phyloP scores from a whole-genome alignment of 2,888 invertebrate genomes.

The Melitaea athalia region DNA sequence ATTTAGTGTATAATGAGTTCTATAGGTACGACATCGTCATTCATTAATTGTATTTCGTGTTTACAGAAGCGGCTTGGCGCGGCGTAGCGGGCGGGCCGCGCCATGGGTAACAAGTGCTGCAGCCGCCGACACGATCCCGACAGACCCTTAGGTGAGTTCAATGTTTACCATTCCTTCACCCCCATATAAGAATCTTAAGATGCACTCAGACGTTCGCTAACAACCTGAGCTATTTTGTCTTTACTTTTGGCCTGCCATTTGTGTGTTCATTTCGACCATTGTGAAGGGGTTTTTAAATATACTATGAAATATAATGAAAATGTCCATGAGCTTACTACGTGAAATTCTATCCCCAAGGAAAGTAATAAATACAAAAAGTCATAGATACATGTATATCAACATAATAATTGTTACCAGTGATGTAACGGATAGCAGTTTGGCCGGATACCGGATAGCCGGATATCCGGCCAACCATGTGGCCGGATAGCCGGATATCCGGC shows the following conservation, averaged over 20 bases:
- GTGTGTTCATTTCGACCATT: background rate
- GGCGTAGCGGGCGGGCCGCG: conserved; percentile 80
- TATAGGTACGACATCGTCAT: conserved; percentile 11
- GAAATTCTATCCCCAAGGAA: too few relatives aligned
- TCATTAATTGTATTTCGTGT: conserved; percentile 38
- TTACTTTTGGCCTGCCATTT: background rate
- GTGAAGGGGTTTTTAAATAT: too few relatives aligned
- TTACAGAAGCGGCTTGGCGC: conserved; percentile 77
- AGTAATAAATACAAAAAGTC: too few relatives aligned
- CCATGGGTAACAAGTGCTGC: conserved; percentile 94
- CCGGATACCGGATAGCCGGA: too few relatives aligned
- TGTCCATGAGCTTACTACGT: too few relatives aligned
- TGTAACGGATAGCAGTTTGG: too few relatives aligned
- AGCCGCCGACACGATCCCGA: conserved; percentile 91
- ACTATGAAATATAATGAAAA: too few relatives aligned
- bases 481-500: too few relatives aligned
- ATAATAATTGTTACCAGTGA: too few relatives aligned
- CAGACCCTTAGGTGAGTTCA: conserved; percentile 81
- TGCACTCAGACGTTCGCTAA: conserved; percentile 8
- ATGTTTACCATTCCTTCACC: conserved; percentile 11
- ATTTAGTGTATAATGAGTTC: background rate
- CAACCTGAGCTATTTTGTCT: background rate
- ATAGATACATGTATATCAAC: too few relatives aligned
- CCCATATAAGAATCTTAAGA: conserved; percentile 15
- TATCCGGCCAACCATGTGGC: too few relatives aligned